Base-by-base conservation (phyloP, 2,888 invertebrate species). In the Erebia ligea region DNA sequence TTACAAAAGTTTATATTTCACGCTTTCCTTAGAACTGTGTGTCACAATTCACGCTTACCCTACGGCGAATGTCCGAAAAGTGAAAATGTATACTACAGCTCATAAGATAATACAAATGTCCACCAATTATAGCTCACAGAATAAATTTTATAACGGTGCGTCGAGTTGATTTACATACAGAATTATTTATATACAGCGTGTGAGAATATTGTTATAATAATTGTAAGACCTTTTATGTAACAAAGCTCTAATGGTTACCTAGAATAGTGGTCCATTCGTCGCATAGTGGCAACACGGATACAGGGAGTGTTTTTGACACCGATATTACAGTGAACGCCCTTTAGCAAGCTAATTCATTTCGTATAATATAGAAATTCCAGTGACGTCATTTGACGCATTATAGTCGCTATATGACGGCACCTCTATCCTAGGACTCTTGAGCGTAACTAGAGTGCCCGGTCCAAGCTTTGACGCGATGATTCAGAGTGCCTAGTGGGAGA, bases 1-100 rank as follows among this genome's bases (percentile, higher is more conserved):
- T 86, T 89, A 86, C 82, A 85, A 86, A 87, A 86, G 79, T 80
- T 81, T 62, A 21, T 48, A 21, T 42, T 62, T 76, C 76, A 75
- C 74, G 78, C 74, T 79, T 77, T 77, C 73, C 78, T 11, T 58
- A 45, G 17, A 61, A 48, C 19, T 34, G 50, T 19, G 54, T 13
- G 63, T 11, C 50, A 15, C 54, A 59, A n/a, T 25, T n/a, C 62
- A 17, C 40, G 59, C 10, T 42, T 59, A 59, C 13, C 5, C 25
- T 57, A 25, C 56, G 56, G 56, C 13, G 56, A 25, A 25, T 57
- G 21, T 25, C 15, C 56, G 25, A 25, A 21, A 57, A 57, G 15
- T 57, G 56, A 57, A 57, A 13, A 48, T 25, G 25, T 59, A 59
- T 17, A 17, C 59, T 59, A 50, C 62, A 25, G 48, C 25, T 48